Evolutionary conservation across 2,113 vertebrate genomes (phyloP), one percentile per base, ranked within the genome.

Genomic region (Electrona antarctica): DNA sequence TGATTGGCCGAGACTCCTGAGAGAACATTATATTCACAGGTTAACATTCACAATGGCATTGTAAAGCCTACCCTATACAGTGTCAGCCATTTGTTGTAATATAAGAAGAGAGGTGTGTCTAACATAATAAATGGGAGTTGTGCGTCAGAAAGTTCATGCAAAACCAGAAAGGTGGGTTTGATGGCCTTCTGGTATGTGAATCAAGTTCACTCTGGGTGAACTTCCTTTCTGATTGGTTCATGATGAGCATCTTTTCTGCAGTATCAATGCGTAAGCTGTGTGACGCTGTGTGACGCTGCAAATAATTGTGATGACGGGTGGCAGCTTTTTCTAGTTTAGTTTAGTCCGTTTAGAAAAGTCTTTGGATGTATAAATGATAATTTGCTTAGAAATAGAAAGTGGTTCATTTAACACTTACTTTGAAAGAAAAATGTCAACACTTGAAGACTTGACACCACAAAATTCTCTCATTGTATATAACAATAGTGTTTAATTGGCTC

Each of bases 81-180:
- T 65, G 68, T 88, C 74, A 89, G 21, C 67, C 45, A 73, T 69
- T 73, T 41, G 73, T 80, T 80, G 58, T 65, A 50, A 68, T 68
- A 6, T 67, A 49, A n/a, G 28, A 58, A 5, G 45, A 63, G 81
- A 86, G 89, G 89, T 84, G 89, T 91, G 89, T 83, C 85, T 7
- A 56, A 70, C 60, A 76, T 54, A 55, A 62, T 9, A 81, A 72
- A 89, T 85, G 87, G 85, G 64, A 81, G 79, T 60, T 6, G 28
- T 74, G 77, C 83, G 86, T 92, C 87, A 91, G 56, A 13, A 59
- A 63, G 84, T 21, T 60, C 66, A 74, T 28, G 78, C 67, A 55
- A 87, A 93, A 93, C 93, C 89, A 79, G 93, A 90, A 92, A 89
- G 74, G 90, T 92, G 45, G 75, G 80, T 90, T 92, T 78, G 29